Base-by-base conservation (phyloP, 2,797 vertebrate species). In the Gymnopithys bicolor region DNA sequence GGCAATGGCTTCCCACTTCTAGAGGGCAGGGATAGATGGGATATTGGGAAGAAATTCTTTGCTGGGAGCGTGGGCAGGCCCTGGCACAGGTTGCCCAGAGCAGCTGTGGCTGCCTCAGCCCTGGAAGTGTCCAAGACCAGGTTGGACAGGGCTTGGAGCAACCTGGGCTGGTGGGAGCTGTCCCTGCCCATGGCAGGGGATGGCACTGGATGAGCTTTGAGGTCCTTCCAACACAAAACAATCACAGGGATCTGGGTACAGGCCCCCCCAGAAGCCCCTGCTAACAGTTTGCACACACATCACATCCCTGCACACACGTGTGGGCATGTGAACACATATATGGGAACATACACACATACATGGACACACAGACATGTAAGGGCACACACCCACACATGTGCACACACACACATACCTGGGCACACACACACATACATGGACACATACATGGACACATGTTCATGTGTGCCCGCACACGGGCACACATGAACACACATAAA, bases 121-220 rank as follows among this genome's bases (percentile, higher is more conserved):
- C 58, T 79, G 58, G 66, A 0, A 79, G 32, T 63, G 43, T 1
- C 43, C 49, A 12, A 78, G 84, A 25, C 32, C 27, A 28, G 58
- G 58, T 0, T 43, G 58, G 58, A 6, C 1, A 4, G 43, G 49
- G 35, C 27, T 51, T 2, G 84, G 56, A 70, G 56, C 22, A 19
- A 0, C 14, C 25, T 71, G 58, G 66, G 32, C 19, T 0, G 3
- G 43, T 19, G 51, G 58, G 0, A 49, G 28, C 13, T 18, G 41
- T 69, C 41, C 25, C 56, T 55, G 48, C 21, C 56, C 41, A 4
- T 10, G 41, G 58, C 67, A n/a, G 28, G 21, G 28, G 28, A 2
- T 35, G 58, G 49, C 0, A 23, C 8, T 10, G 35, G 24, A 0
- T 7, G 60, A 10, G 22, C 9, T 66, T 5, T 37, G 3, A 56